Evolutionary conservation across 2,797 vertebrate genomes (phyloP).

Genomic region (Peromyscus attwateri): DNA sequence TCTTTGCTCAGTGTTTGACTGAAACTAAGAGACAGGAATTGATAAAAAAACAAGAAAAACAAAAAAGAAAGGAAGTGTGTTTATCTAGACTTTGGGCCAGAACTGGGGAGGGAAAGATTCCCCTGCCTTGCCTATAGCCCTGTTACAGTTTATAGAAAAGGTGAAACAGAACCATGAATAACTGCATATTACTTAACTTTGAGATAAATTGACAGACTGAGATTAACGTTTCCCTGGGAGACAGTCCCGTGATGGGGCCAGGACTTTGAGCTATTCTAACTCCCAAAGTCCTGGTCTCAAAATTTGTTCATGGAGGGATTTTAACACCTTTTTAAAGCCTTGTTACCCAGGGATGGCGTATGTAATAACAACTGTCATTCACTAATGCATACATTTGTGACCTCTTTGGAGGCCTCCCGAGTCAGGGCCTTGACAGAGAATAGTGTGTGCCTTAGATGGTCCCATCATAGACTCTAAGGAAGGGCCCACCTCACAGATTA

Average conservation of each 20-base stretch:
- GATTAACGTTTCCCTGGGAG: not conserved
- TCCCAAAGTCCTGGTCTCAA: not conserved
- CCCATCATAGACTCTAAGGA: not conserved
- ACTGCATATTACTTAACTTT: not conserved
- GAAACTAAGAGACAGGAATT: not conserved
- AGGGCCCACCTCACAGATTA: not conserved
- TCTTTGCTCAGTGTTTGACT: not conserved
- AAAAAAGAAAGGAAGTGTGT: not conserved
- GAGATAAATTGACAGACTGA: not conserved
- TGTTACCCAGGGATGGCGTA: not conserved
- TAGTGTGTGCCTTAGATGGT: not conserved
- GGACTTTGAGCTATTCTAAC: not conserved
- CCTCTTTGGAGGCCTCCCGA: not conserved
- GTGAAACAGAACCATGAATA: not conserved
- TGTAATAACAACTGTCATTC: conserved; percentile 16
- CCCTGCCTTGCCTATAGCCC: not conserved
- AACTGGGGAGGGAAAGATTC: not conserved
- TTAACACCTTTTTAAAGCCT: not conserved
- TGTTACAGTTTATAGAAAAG: not conserved
- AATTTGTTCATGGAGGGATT: not conserved
- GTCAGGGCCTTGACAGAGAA: conserved; percentile 1
- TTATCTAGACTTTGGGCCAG: not conserved
- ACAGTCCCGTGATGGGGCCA: not conserved
- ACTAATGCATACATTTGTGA: not conserved
- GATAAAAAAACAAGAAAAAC: too few species aligned